phyloP scores from a whole-genome alignment of 2,888 invertebrate species.

The Scaptomyza parva region DNA sequence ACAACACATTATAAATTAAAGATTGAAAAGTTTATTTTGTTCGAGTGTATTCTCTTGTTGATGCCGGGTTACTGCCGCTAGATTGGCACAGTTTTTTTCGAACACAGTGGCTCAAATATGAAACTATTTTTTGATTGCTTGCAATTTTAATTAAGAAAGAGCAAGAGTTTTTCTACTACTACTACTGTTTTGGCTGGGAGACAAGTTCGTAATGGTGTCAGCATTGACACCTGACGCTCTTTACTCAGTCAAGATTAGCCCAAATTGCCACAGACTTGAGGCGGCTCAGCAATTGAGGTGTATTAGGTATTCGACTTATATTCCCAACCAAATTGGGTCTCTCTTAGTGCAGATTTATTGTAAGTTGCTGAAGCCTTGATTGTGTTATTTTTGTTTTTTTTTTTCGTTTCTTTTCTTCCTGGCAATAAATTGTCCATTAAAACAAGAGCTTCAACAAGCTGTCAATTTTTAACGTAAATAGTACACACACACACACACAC shows the following conservation, averaged over 20 bases:
- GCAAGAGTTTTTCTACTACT: slow-evolving; percentile 35
- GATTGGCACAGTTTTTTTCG: slow-evolving; percentile 56
- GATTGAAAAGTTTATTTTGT: too few relatives aligned
- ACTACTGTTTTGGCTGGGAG: slow-evolving; percentile 10
- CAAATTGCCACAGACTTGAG: slow-evolving; percentile 36
- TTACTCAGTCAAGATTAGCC: slow-evolving; percentile 49
- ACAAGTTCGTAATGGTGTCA: slow-evolving; percentile 59
- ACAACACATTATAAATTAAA: too few relatives aligned
- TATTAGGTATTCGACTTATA: neutral
- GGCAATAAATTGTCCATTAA: slow-evolving; percentile 27
- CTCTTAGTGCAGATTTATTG: neutral
- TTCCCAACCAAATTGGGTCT: neutral
- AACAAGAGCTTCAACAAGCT: slow-evolving; percentile 50
- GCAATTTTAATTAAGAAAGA: slow-evolving; percentile 72
- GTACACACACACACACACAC: neutral
- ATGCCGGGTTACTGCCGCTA: slow-evolving; percentile 22
- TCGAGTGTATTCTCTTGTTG: slow-evolving; percentile 4
- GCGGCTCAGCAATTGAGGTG: slow-evolving; percentile 7
- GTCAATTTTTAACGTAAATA: slow-evolving; percentile 60
- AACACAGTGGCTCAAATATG: slow-evolving; percentile 44
- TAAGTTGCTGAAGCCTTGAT: neutral
- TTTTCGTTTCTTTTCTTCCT: neutral
- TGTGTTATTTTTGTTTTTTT: neutral
- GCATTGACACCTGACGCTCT: slow-evolving; percentile 53
- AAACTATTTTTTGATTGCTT: slow-evolving; percentile 56